Base-by-base conservation (phyloP, 1,140 invertebrate genomes). In the Atta texana region DNA sequence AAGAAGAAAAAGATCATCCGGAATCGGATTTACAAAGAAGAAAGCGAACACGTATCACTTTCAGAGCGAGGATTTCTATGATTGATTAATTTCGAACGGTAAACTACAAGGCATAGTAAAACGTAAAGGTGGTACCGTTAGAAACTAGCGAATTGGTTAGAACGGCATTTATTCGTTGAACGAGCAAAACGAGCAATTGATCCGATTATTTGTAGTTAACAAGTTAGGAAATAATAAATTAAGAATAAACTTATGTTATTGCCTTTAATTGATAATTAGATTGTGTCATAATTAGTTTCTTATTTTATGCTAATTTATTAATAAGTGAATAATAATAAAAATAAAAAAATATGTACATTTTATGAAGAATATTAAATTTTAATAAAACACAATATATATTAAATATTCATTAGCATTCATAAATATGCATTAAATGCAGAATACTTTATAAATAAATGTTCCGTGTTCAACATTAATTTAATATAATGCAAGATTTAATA, bases 11-110 rank as follows among this genome's bases (percentile, higher is more conserved):
- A 77, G 18, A 61, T 84, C 34, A 57, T 21, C 12, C 18, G 16
- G 8, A 71, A 71, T 34, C 61, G 63, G 44, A 34, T 61, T 82
- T 53, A 68, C 57, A 51, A 72, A 16, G 63, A 81, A 87, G 78
- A 90, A 90, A 90, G 69, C 85, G 80, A 66, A 53, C 34, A 34
- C 53, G 31, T 31, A 71, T 89, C 74, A 80, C 39, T 71, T 66
- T 86, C 69, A 61, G 39, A 44, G 34, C 34, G 8, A 69, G 3
- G 24, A 72, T 74, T 2, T 10, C 18, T 51, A 1, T 21, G 10
- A 28, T 49, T 6, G 18, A 44, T 61, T 74, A 49, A 74, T 74
- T 51, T 18, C 31, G 6, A 34, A 21, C 24, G 21, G 16, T 21
- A 14, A 14, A 4, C n/a, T 18, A 6, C 1, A 24, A 34, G 3